These are phyloP conservation scores for Kryphioiulus occultus DNA, from an alignment of 2,888 invertebrate species.

Conservation along the genomic window DNA sequence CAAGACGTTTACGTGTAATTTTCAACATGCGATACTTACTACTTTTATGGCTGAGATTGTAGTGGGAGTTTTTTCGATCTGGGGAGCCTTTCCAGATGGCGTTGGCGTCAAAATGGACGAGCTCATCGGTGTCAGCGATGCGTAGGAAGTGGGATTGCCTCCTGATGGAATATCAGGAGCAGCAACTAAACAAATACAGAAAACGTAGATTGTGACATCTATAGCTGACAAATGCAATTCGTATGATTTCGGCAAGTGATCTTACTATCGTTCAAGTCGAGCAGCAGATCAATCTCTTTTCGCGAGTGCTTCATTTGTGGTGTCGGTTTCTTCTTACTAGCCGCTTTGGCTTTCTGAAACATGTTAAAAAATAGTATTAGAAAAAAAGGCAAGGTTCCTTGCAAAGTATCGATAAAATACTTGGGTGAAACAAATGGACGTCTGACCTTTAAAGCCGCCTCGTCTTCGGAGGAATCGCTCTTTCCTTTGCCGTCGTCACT, in stretches of 20 bases:
- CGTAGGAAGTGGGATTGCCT: neutral
- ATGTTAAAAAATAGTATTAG: no score
- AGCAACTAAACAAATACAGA: neutral
- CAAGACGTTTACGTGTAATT: no score
- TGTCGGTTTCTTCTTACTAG: conserved; percentile 53
- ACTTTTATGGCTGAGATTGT: neutral
- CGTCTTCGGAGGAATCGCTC: conserved; percentile 53
- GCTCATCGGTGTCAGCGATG: neutral
- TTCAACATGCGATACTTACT: neutral
- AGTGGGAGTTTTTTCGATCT: neutral
- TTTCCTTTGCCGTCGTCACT: neutral
- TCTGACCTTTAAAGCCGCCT: conserved; percentile 56
- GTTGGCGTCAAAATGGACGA: conserved; percentile 29
- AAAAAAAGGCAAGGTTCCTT: no score
- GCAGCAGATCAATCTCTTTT: conserved; percentile 77
- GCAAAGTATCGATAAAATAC: neutral
- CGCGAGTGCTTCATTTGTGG: conserved; percentile 53
- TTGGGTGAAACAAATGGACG: conserved; percentile 54
- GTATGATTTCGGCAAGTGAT: no score
- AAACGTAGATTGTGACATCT: no score
- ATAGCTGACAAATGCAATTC: no score
- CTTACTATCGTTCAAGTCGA: conserved; percentile 80
- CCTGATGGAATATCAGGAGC: neutral
- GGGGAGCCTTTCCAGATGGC: neutral
- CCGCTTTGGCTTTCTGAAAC: neutral